Percentiles rank a stretch among this genome's conserved stretches.
phyloP scores from a whole-genome alignment of 2,888 invertebrate species.

The Parascotia fuliginaria region DNA sequence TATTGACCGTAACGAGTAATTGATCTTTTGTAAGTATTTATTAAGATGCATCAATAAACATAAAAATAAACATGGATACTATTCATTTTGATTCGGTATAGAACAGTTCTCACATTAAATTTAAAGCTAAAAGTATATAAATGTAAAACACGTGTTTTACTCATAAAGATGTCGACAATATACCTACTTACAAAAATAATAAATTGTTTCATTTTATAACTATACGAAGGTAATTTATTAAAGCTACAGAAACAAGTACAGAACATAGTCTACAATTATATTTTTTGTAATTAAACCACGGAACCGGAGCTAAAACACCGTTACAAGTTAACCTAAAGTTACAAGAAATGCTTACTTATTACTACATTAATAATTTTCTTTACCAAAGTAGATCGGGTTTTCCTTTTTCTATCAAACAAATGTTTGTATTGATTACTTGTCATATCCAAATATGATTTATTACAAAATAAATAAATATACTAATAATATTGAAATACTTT shows the following conservation, averaged over 20 bases:
- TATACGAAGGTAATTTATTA: conserved; percentile 44
- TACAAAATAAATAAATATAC: no score
- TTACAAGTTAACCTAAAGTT: conserved; percentile 13
- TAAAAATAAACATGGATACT: conserved; percentile 10
- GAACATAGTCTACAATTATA: conserved; percentile 30
- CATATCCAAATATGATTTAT: no score
- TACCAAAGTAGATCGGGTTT: no score
- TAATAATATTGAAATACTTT: no score
- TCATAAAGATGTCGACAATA: conserved; percentile 32
- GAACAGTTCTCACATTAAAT: conserved; percentile 39
- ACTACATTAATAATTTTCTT: not conserved
- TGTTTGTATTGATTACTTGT: no score
- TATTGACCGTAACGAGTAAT: conserved; percentile 22
- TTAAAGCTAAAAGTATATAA: conserved; percentile 26
- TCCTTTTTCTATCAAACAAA: no score
- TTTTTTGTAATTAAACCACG: conserved; percentile 30
- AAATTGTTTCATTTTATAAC: conserved; percentile 30
- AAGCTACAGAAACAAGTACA: conserved; percentile 31
- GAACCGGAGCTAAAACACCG: conserved; percentile 30
- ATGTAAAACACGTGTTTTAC: conserved; percentile 32
- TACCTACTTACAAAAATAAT: conserved; percentile 18
- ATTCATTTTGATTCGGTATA: conserved; percentile 14
- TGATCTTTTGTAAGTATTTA: conserved; percentile 23
- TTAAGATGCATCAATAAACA: conserved; percentile 21
- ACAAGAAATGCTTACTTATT: not conserved